phyloP scores from a whole-genome alignment of 2,113 vertebrate genomes.

The Mixornis gularis region DNA sequence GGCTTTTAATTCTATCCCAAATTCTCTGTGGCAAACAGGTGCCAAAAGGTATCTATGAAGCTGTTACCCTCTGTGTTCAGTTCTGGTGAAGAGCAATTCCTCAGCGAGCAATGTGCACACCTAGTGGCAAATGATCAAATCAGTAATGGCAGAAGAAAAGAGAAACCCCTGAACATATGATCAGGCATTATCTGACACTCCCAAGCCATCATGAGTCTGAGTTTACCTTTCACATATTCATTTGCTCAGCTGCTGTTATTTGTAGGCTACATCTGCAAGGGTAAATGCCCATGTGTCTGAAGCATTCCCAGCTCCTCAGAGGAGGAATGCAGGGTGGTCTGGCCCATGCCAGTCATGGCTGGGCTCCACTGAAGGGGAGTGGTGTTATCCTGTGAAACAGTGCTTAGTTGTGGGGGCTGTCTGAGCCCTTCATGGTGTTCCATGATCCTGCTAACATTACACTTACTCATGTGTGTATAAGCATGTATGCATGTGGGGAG shows the following conservation, averaged over 20 bases:
- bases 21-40: neutral
- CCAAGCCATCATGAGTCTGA: neutral
- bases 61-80: neutral
- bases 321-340: neutral
- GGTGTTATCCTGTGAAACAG: accelerated
- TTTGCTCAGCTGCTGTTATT: neutral
- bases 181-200: neutral
- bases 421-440: accelerated
- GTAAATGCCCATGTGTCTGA: neutral
- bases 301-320: accelerated
- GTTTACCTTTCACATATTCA: neutral
- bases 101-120: accelerated
- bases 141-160: neutral
- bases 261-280: neutral
- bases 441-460: accelerated
- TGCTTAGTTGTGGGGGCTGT: neutral
- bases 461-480: neutral
- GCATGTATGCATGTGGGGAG: accelerated
- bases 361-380: neutral
- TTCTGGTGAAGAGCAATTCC: neutral
- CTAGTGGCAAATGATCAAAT: neutral
- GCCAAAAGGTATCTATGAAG: neutral
- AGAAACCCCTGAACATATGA: neutral
- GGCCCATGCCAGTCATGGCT: accelerated
- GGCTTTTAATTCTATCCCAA: neutral